phyloP scores from a whole-genome alignment of 2,888 invertebrate genomes.

The Dysmachus trigonus region DNA sequence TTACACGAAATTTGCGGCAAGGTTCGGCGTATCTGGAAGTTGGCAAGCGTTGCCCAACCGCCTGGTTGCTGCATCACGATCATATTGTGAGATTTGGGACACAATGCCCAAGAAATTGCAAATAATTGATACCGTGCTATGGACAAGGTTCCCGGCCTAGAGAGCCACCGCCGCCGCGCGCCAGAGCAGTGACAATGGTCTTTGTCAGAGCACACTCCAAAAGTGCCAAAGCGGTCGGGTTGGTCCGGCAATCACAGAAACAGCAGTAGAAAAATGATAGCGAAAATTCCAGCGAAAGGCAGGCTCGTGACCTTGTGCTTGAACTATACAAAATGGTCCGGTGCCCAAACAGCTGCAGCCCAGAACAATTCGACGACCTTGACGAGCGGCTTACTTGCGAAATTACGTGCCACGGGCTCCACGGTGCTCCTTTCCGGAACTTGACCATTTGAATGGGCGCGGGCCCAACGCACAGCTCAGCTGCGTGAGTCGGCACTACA shows the following conservation, averaged over 20 bases:
- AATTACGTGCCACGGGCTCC: not conserved
- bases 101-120: conserved; percentile 22
- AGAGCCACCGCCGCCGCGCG: not conserved
- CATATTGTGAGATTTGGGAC: conserved; percentile 3
- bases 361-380: conserved; percentile 26
- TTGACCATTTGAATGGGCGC: conserved; percentile 29
- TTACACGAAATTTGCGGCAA: conserved; percentile 17
- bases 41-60: not conserved
- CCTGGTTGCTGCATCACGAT: conserved; percentile 17
- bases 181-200: conserved; percentile 1
- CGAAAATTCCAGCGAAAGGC: conserved; percentile 14
- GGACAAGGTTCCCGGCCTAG: conserved; percentile 20
- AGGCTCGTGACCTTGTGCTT: conserved; percentile 38
- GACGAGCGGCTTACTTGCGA: not conserved
- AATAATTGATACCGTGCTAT: conserved; percentile 10
- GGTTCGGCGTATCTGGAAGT: not conserved
- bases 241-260: not conserved
- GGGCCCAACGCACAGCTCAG: not conserved
- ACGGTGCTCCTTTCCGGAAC: conserved; percentile 15
- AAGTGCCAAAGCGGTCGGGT: not conserved
- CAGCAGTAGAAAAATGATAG: not conserved
- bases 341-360: not conserved
- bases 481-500: not conserved
- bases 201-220: conserved; percentile 13
- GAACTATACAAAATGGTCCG: conserved; percentile 22